Percentiles rank a stretch among this genome's conserved stretches.
Conservation (phyloP, 1,140 invertebrate species). For the Papilio polyxenes region DNA sequence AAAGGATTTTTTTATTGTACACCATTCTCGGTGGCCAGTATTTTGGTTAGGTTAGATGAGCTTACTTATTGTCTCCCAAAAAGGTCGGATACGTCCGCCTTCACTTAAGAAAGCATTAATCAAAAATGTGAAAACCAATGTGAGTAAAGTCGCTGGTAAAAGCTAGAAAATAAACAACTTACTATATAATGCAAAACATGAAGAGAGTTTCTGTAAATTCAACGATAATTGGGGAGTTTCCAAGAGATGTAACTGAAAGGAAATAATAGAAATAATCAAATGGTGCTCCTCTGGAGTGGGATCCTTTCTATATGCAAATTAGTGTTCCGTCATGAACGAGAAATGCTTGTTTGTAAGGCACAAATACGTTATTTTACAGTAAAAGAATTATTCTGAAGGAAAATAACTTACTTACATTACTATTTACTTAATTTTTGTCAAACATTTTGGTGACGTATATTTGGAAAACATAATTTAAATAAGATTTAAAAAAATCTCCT, state of each 20-base stretch:
- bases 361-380: neutral
- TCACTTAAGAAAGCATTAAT: too few species aligned
- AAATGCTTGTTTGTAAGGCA: conserved; percentile 13
- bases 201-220: neutral
- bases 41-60: too few species aligned
- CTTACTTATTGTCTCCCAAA: too few species aligned
- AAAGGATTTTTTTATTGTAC: too few species aligned
- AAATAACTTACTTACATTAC: neutral
- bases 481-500: neutral
- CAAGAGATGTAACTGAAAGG: conserved; percentile 21
- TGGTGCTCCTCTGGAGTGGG: conserved; percentile 7
- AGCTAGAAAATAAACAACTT: neutral
- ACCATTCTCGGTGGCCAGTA: too few species aligned
- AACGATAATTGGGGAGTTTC: conserved; percentile 20
- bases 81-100: too few species aligned
- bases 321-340: conserved; percentile 24
- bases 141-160: neutral
- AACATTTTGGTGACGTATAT: neutral
- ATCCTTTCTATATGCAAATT: conserved; percentile 26
- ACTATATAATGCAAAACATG: neutral
- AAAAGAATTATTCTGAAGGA: neutral
- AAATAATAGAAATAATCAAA: conserved; percentile 30
- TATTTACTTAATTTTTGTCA: neutral
- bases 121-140: neutral
- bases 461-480: conserved; percentile 13